Evolutionary conservation across 1,140 invertebrate genomes (phyloP).

Genomic region (Pollicipes pollicipes): DNA sequence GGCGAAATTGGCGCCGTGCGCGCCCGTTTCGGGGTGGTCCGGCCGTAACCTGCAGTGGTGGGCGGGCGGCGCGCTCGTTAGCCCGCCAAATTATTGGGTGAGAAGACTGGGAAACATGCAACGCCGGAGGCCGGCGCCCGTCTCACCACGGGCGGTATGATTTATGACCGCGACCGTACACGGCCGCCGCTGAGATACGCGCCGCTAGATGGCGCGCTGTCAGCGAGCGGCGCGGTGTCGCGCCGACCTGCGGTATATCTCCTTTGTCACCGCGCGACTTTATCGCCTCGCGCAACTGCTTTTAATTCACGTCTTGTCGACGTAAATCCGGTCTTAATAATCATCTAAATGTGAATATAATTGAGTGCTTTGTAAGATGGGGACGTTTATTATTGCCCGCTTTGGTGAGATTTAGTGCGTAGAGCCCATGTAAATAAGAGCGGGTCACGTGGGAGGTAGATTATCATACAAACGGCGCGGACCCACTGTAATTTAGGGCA

Average conservation of each 20-base stretch:
- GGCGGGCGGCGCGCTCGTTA: not conserved
- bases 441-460: not conserved
- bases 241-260: not conserved
- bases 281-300: not conserved
- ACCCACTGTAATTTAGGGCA: not conserved
- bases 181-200: not conserved
- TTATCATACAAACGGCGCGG: not conserved
- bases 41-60: not conserved
- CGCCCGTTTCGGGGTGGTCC: not conserved
- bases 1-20: too few species aligned
- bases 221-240: too few species aligned
- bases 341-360: constrained; percentile 1
- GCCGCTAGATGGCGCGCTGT: constrained; percentile 1
- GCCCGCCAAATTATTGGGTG: not conserved
- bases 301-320: not conserved
- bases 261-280: not conserved
- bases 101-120: constrained; percentile 1
- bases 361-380: not conserved
- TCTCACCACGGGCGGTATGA: not conserved
- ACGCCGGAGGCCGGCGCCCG: not conserved
- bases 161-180: not conserved
- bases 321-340: not conserved
- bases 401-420: not conserved
- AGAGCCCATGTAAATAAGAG: not conserved
- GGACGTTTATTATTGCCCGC: not conserved